phyloP scores from a whole-genome alignment of 2,888 invertebrate species.

The Piscicola geometra region DNA sequence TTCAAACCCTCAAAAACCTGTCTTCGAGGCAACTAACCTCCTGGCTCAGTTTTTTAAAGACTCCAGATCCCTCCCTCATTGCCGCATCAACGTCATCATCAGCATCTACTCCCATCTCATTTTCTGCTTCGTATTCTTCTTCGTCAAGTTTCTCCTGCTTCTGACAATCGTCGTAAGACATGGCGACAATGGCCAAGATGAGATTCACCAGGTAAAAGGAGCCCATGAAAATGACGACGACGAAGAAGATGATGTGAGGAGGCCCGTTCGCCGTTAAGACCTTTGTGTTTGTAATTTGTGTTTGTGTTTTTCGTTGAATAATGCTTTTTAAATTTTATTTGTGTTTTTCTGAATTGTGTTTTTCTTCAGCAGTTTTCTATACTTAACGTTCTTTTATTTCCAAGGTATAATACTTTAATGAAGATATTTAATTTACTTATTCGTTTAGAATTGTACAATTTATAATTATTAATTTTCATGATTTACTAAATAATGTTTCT shows the following conservation, averaged over 20 bases:
- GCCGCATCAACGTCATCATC: constrained; percentile 23
- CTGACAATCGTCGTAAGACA: constrained; percentile 97
- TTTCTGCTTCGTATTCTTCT: constrained; percentile 50
- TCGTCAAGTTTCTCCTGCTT: constrained; percentile 59
- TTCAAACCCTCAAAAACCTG: too few relatives aligned
- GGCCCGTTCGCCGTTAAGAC: constrained; percentile 89
- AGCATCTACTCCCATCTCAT: constrained; percentile 17
- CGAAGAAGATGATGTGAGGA: constrained; percentile 96
- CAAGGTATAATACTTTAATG: neutral
- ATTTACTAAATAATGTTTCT: too few relatives aligned
- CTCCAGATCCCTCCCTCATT: too few relatives aligned
- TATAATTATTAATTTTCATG: too few relatives aligned
- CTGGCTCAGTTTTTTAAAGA: too few relatives aligned
- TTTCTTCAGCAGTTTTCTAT: too few relatives aligned
- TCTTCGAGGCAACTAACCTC: too few relatives aligned
- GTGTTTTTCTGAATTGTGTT: neutral
- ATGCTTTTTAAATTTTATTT: constrained; percentile 3
- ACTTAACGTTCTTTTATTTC: neutral
- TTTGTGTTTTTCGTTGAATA: neutral
- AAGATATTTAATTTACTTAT: neutral
- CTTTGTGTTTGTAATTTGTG: constrained; percentile 56
- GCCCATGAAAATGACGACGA: constrained; percentile 95
- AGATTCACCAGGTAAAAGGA: constrained; percentile 98
- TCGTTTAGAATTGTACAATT: too few relatives aligned
- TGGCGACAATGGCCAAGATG: constrained; percentile 97